Evolutionary conservation across 2,113 vertebrate species (phyloP).

Genomic region (Emydura subglobosa): DNA sequence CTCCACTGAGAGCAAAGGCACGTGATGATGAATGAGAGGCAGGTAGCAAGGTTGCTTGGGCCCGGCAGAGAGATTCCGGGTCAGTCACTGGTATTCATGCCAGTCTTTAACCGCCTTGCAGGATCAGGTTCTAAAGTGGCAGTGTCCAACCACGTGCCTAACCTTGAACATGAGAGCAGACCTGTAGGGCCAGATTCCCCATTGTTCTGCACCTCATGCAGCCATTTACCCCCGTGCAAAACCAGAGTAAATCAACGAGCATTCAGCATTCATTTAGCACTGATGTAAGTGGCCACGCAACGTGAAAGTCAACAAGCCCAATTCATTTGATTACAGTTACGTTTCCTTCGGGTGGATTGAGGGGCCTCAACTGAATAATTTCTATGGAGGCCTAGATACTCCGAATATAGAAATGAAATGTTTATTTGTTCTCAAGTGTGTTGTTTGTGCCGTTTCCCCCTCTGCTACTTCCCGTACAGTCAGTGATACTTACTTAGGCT

Average conservation of each 20-base stretch:
- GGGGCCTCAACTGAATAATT: not conserved
- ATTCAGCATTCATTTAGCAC: not conserved
- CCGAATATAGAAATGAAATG: not conserved
- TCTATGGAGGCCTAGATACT: not conserved
- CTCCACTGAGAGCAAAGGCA: rapidly evolving
- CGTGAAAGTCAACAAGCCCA: not conserved
- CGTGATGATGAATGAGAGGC: not conserved
- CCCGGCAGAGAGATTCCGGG: not conserved
- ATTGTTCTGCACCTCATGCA: not conserved
- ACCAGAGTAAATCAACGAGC: not conserved
- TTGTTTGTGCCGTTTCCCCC: not conserved
- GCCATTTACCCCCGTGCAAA: not conserved
- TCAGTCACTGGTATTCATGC: rapidly evolving
- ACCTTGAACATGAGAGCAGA: not conserved
- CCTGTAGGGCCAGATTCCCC: not conserved
- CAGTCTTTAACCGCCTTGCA: not conserved
- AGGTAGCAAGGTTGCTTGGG: not conserved
- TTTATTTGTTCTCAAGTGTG: not conserved
- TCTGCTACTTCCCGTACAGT: not conserved
- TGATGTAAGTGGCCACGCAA: not conserved
- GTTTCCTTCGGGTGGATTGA: not conserved
- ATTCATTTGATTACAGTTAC: not conserved
- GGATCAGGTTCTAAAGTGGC: not conserved
- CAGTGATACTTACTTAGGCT: not conserved
- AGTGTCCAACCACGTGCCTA: not conserved